phyloP scores from a whole-genome alignment of 2,888 invertebrate species.

The Deroplatys truncata region DNA sequence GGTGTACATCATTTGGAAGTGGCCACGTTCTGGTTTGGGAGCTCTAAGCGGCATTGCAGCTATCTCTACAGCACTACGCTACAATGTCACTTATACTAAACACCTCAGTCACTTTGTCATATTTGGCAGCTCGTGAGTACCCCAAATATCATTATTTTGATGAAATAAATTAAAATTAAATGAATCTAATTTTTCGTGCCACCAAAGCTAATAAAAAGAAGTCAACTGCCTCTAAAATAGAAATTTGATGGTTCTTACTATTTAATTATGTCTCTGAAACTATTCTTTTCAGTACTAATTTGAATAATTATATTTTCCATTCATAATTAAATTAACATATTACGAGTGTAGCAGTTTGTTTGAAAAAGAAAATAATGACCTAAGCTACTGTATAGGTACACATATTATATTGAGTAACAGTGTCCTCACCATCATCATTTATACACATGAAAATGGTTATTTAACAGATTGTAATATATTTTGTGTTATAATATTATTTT shows the following conservation, averaged over 20 bases:
- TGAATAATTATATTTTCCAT: no score
- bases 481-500: constrained; percentile 26
- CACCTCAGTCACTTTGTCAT: constrained; percentile 62
- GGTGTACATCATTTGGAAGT: constrained; percentile 56
- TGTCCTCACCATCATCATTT: no score
- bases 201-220: not conserved
- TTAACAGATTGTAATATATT: not conserved
- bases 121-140: constrained; percentile 64
- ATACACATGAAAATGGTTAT: not conserved
- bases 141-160: not conserved
- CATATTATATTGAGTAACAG: no score
- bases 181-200: not conserved
- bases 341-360: no score
- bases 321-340: no score
- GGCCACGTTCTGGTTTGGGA: constrained; percentile 51
- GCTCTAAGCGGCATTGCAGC: constrained; percentile 48
- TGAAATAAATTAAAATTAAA: not conserved
- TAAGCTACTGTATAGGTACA: no score
- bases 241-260: no score
- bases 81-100: constrained; percentile 56
- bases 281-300: no score
- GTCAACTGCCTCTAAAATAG: not conserved
- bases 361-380: no score
- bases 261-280: no score
- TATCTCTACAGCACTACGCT: constrained; percentile 57